Base-by-base conservation (phyloP, 2,888 invertebrate genomes). In the Caenorhabditis becei region DNA sequence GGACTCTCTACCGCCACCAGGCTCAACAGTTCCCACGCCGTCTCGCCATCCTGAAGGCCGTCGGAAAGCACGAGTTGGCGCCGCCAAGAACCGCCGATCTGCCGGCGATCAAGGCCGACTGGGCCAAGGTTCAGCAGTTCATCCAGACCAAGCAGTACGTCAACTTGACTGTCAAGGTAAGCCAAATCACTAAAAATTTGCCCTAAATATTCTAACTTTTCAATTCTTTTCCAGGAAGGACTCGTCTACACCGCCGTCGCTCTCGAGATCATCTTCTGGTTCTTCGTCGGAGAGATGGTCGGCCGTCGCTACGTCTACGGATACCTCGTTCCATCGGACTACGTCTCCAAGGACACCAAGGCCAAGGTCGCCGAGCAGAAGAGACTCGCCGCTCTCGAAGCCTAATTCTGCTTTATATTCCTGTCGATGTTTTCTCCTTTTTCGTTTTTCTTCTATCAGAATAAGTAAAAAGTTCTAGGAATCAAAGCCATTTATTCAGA, bases 231-330 rank as follows among this genome's bases (percentile, higher is more conserved):
- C 91, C 28, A 94, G 93, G 96, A 98, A 91, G 96, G 95, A 7
- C 94, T 95, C 93, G 92, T 97, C 63, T 98, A 98, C 92, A 94
- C 95, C 1, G 93, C 97, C 16, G 94, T 99, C n/a, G 94, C 94
- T n/a, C 93, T 94, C 78, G 98, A 99, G 93, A 94, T 99, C 47
- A 91, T 94, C 65, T 96, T 95, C 93, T 97, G 97, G 96, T 99
- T 99, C 93, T 98, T 95, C 91, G 93, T 97, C 86, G 98, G 98
- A 87, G 98, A 99, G 93, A 95, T 95, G 92, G 96, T 99, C 91
- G 98, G 98, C 91, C 97, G 96, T 92, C 94, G 97, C 88, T 94
- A 95, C 91, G 87, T 97, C 91, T 94, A 96, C 85, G 98, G 97
- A 53, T 94, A 94, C 88, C 85, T 92, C 63, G 86, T 87, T 18